phyloP scores from a whole-genome alignment of 2,797 vertebrate species.

The Iguana delicatissima region DNA sequence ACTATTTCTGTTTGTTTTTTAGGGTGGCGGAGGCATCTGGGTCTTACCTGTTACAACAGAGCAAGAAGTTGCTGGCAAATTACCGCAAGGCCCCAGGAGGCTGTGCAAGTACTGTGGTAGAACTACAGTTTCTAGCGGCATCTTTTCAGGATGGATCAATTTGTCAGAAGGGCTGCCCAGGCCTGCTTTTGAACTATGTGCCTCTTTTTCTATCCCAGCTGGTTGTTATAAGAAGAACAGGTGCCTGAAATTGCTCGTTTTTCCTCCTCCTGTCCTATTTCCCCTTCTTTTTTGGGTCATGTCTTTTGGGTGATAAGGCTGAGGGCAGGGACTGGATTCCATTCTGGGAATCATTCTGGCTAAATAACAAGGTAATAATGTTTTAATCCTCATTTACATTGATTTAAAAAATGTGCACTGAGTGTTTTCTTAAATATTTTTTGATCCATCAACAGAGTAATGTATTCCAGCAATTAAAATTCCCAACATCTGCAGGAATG shows the following conservation, averaged over 20 bases:
- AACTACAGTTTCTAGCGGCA: not conserved
- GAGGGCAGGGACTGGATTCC: not conserved
- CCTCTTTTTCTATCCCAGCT: not conserved
- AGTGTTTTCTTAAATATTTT: too few species aligned
- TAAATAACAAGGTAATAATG: not conserved
- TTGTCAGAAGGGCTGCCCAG: not conserved
- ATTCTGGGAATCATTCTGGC: not conserved
- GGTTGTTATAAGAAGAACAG: not conserved
- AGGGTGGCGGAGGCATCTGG: not conserved
- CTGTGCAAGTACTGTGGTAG: not conserved
- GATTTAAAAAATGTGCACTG: not conserved
- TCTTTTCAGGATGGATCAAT: not conserved
- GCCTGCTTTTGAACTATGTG: not conserved
- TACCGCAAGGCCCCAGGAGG: not conserved
- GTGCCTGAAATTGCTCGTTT: not conserved
- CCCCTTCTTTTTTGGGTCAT: not conserved
- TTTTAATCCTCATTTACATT: not conserved
- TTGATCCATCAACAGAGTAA: too few species aligned
- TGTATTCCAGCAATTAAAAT: too few species aligned
- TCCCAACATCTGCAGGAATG: not conserved
- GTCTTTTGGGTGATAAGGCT: not conserved
- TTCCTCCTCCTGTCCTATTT: not conserved
- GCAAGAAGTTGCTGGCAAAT: not conserved
- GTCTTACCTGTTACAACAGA: not conserved
- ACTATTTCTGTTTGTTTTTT: too few species aligned